Base-by-base conservation (phyloP, 2,797 vertebrate genomes). In the Hydrocynus forskahlii region DNA sequence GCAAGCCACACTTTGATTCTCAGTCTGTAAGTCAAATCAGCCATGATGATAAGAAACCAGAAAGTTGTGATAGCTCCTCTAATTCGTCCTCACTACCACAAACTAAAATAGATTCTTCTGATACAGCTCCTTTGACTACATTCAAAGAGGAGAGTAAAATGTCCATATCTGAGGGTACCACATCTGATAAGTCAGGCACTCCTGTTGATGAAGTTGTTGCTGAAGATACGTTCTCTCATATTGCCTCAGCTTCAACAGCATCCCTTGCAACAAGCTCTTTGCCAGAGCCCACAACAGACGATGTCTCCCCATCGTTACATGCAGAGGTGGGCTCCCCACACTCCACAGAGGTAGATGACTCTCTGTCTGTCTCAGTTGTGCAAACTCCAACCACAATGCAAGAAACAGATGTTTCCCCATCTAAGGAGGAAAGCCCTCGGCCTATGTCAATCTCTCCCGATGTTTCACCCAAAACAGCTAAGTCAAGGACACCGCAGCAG, bases 401-500 rank as follows among this genome's bases (percentile, higher is more conserved):
- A 7, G 98, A 99, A 91, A 94, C 95, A 19, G 97, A 99, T 75
- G 95, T 96, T 87, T 99, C 97, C 83, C 96, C 97, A 74, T 96
- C 96, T 55, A 98, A 97, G 87, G 97, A 98, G 86, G 97, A 98
- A 4, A 96, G 96, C 83, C 96, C 97, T 45, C 94, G 96, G 45
- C 97, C 98, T 1, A 98, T 99, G 97, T 98, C 98, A 38, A 98
- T 99, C 88, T 99, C 97, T 85, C 97, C 97, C 85, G 97, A 99
- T 84, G 95, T 95, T 86, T 98, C 97, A 80, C 97, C 97, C 75
- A 98, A 96, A 92, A 95, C 92, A 0, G 87, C 95, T 80, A 98
- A 97, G 90, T 93, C 91, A 83, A 94, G 91, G 88, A 91, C 94
- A 5, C 93, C 93, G 0, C 89, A 93, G 68, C 95, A 95, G 29